Evolutionary conservation across 2,113 vertebrate genomes (phyloP), one percentile per base, ranked within the genome.

Genomic region (Python bivittatus): DNA sequence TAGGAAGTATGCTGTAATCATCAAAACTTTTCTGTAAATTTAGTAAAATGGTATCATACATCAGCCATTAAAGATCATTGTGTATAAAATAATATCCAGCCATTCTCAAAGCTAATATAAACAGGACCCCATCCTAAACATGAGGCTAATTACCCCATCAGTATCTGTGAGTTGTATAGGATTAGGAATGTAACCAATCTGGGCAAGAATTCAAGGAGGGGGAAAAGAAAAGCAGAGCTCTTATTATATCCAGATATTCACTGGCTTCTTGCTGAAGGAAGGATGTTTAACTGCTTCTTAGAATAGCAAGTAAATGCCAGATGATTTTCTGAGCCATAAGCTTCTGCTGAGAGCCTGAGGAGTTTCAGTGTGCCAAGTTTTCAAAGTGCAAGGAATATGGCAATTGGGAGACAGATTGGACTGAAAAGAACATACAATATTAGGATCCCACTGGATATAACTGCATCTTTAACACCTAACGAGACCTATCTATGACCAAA

Each of bases 261-360:
- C 56, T 91, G 33, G 38, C 57, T 91, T 27, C 20, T 33, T 85
- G 33, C 27, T 88, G 44, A 83, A 88, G 72, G 58, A 85, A 85
- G 23, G 86, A 93, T 84, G 57, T 61, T 84, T 88, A 48, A 57
- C 86, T 61, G 38, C 84, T 91, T 91, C 52, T 84, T 60, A 89
- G 90, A 91, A 88, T 48, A 85, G 84, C 90, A 68, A 91, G 86
- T 44, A 85, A 89, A 93, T 91, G 48, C 57, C 68, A 64, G 89
- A 88, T 91, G 68, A 89, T 84, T 88, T 29, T 33, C 58, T 88
- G 58, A 68, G 38, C 86, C 20, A 42, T 85, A 68, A 88, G 72
- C 86, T 91, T 93, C 92, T 56, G 90, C 58, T 57, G 86, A 84
- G 90, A 88, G 72, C 48, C 86, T 20, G 68, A 84, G 57, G 42